Base-by-base conservation (phyloP, 2,797 vertebrate species). In the Ctenochaetus hawaiiensis region DNA sequence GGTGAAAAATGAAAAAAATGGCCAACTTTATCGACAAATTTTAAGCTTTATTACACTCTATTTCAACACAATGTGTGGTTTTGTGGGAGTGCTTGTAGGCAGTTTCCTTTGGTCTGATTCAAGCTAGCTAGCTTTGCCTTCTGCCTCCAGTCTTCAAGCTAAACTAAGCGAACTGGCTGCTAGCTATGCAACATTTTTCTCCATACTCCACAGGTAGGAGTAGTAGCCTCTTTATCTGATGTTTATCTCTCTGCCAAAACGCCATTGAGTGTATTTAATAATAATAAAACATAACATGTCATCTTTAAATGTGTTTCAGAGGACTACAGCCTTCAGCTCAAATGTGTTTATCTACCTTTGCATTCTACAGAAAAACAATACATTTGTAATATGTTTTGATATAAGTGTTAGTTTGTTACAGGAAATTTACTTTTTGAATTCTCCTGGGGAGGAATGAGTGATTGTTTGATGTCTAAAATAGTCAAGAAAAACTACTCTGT, bases 371-470 rank as follows among this genome's bases (percentile, higher is more conserved):
- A 30, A 30, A 30, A 30, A 30, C n/a, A 6, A 61, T 22, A 17
- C 39, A 39, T 54, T 45, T 52, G 23, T 75, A 63, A 59, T 69
- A 60, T 39, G 12, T 74, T 59, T 43, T 30, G 44, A 77, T 47
- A 52, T 23, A 78, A 67, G 56, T 70, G 57, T 54, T 82, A 30
- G 86, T 86, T 82, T 80, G 54, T 67, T 82, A 49, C 61, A 20
- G 62, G 41, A 64, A 53, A 72, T 72, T 12, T 65, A 45, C 67
- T 82, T 80, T 73, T 70, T 54, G 61, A 82, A 62, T 20, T 8
- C 51, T 26, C 63, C 26, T 61, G 37, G 72, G 22, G 12, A 51
- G 41, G 17, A 74, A 64, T 48, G 8, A 69, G 44, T 64, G 72
- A 87, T 69, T 67, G 80, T 43, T 43, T 20, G 2, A 45, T 70